Base-by-base conservation (phyloP, 1,140 invertebrate species). In the Scaptomyza graminum region DNA sequence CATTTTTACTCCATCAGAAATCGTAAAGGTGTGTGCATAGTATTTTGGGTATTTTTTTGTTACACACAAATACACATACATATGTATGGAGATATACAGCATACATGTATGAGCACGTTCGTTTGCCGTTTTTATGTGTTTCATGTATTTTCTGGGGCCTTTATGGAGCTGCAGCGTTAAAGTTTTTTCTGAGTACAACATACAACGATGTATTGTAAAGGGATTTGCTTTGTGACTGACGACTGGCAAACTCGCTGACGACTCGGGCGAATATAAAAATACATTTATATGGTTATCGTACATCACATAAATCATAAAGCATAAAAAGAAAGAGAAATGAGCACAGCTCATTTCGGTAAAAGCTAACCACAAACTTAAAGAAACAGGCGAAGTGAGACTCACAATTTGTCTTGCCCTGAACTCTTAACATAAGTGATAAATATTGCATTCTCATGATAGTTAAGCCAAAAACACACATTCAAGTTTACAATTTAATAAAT, bases 41-140 rank as follows among this genome's bases (percentile, higher is more conserved):
- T n/a, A 87, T 87, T 81, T 85, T 77, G 77, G 77, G 80, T 87
- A 81, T 85, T 85, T 84, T 85, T 85, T 77, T 84, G 85, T 85
- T 76, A 84, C 69, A 76, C 52, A 79, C 57, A 52, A 34, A 39
- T 13, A 43, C 18, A 51, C 25, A 15, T 16, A 63, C 28, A 46
- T 12, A 57, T 9, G 44, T 44, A 50, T 12, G 16, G 22, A 62
- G 1, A 43, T 63, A 8, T 13, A 55, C 18, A 22, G 34, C 28
- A 18, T 34, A 31, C 28, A 13, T 60, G 43, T 64, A 70, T 79
- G 72, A 52, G 49, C 76, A 80, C 74, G 67, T 80, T 67, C 76
- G 61, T 67, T 70, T 77, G 72, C 43, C 50, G 56, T 41, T 59
- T 76, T 85, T 84, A 80, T 85, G 72, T 63, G 59, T 51, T 34